These are phyloP conservation scores for Pocillopora verrucosa DNA, from an alignment of 64 coral and sea anemone species.

Conservation along the genomic window DNA sequence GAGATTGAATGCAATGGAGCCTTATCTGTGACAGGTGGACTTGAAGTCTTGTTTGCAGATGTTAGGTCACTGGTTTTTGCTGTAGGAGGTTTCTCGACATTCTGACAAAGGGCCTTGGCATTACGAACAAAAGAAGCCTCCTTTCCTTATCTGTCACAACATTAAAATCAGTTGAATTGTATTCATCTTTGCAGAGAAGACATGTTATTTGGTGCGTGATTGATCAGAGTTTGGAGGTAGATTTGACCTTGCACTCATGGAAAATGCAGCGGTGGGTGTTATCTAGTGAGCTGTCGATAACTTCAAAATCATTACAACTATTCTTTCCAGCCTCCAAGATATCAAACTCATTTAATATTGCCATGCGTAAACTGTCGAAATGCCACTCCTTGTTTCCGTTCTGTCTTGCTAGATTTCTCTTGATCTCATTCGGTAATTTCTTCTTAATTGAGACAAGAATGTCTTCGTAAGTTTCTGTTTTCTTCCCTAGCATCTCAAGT, in stretches of 20 bases:
- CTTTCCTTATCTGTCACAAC: conserved; percentile 17
- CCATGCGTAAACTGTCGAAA: conserved; percentile 4
- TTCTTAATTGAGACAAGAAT: conserved; percentile 44
- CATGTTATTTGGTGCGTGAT: conserved; percentile 7
- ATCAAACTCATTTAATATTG: conserved; percentile 20
- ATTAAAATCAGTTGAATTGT: conserved; percentile 16
- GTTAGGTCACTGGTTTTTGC: too few species aligned
- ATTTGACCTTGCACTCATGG: background rate
- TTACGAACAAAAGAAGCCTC: background rate
- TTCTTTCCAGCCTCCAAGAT: conserved; percentile 27
- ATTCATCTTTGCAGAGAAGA: conserved; percentile 18
- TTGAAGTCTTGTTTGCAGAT: background rate
- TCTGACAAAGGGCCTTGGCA: conserved; percentile 9
- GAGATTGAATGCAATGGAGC: too few species aligned
- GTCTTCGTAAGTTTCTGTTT: conserved; percentile 40
- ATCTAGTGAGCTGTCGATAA: background rate
- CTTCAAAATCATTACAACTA: background rate
- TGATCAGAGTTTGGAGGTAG: background rate
- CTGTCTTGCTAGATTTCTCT: conserved; percentile 46
- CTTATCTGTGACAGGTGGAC: background rate
- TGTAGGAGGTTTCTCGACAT: too few species aligned
- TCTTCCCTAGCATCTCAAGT: conserved; percentile 48
- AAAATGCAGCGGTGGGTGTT: conserved; percentile 7
- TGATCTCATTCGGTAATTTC: conserved; percentile 51
- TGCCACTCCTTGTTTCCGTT: conserved; percentile 34